Evolutionary conservation across 2,113 vertebrate genomes (phyloP).

Genomic region (Gymnarchus niloticus): DNA sequence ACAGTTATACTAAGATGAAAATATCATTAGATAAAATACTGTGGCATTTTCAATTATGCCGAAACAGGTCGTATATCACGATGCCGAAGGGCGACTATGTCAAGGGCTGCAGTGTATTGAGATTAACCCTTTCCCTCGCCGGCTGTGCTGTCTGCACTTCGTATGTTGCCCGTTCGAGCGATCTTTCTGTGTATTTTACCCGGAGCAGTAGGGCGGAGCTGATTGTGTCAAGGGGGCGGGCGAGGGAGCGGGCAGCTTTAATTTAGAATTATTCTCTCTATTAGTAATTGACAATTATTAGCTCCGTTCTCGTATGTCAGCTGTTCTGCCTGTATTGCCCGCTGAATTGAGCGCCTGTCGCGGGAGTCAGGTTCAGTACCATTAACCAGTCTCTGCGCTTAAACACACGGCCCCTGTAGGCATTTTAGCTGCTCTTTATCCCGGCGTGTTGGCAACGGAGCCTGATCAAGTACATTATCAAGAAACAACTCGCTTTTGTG

Average conservation of each 20-base stretch:
- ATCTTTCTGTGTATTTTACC: slow-evolving; percentile 32
- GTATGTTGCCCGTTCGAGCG: not conserved
- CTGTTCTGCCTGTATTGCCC: slow-evolving; percentile 91
- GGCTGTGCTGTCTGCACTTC: not conserved
- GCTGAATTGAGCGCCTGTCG: slow-evolving; percentile 93
- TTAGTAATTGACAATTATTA: slow-evolving; percentile 96
- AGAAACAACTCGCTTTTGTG: slow-evolving; percentile 92
- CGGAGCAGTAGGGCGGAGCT: slow-evolving; percentile 22
- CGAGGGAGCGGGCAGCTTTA: slow-evolving; percentile 54
- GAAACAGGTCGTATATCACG: not conserved
- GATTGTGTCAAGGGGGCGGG: slow-evolving; percentile 25
- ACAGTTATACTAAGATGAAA: not conserved
- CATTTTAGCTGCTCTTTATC: slow-evolving; percentile 81
- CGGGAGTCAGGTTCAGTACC: slow-evolving; percentile 97
- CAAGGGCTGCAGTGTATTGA: not conserved
- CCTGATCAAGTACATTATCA: slow-evolving; percentile 82
- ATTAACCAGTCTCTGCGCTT: slow-evolving; percentile 82
- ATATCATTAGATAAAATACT: not conserved
- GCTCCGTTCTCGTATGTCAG: slow-evolving; percentile 90
- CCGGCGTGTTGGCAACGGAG: slow-evolving; percentile 75
- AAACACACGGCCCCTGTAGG: slow-evolving; percentile 81
- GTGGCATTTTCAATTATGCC: not conserved
- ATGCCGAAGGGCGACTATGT: not conserved
- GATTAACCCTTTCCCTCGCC: not conserved
- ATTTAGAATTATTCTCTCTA: slow-evolving; percentile 56